These are phyloP conservation scores for Poeciliopsis occidentalis DNA, from an alignment of 2,113 vertebrate species.

Conservation along the genomic window DNA sequence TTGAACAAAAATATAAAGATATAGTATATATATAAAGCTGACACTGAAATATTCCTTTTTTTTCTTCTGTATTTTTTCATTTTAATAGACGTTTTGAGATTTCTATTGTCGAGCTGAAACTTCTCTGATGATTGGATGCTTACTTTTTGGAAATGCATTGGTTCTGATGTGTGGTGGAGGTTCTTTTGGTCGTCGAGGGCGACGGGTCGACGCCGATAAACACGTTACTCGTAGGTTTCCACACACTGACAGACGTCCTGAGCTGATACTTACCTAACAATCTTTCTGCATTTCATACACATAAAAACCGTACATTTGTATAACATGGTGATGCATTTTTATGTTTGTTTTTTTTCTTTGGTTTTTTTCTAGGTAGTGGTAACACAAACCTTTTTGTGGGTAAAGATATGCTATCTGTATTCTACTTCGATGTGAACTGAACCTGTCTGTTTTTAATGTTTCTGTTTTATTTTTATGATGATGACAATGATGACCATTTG, in stretches of 20 bases:
- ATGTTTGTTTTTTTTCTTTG: constrained; percentile 1
- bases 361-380: constrained; percentile 87
- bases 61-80: neutral
- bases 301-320: constrained; percentile 34
- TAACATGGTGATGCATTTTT: constrained; percentile 83
- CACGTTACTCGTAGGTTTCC: constrained; percentile 61
- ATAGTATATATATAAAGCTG: constrained; percentile 78
- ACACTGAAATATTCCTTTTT: constrained; percentile 62
- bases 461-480: constrained; percentile 80
- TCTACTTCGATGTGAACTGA: constrained; percentile 77
- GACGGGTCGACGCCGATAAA: constrained; percentile 44
- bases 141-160: constrained; percentile 54
- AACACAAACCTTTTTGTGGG: constrained; percentile 91
- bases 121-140: constrained; percentile 67
- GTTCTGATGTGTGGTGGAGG: constrained; percentile 46
- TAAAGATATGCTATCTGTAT: constrained; percentile 75
- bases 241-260: constrained; percentile 11
- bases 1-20: constrained; percentile 76
- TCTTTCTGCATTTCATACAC: constrained; percentile 21
- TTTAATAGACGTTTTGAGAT: constrained; percentile 46
- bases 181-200: constrained; percentile 14
- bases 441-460: constrained; percentile 87
- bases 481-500: constrained; percentile 78
- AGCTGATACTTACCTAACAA: constrained; percentile 22
- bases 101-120: constrained; percentile 51